A percentile compares a stretch with the other conserved stretches of the same genome.
Conservation (phyloP, 2,797 vertebrate species). For the Falco concolor region DNA sequence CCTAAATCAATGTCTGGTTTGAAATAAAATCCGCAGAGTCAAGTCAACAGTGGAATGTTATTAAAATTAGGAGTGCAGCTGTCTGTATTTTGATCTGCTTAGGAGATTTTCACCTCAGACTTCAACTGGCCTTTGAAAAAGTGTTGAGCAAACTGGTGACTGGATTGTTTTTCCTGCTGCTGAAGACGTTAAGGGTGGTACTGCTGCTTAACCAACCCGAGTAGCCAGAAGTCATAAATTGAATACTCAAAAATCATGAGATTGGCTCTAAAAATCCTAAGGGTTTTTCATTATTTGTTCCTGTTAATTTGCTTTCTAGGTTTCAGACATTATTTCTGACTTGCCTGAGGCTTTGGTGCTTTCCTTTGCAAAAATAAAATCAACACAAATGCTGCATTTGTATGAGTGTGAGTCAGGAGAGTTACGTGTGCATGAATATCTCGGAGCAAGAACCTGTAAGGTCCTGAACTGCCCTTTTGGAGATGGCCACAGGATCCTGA, state of each 20-base stretch:
- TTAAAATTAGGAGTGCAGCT: slow-evolving; percentile 27
- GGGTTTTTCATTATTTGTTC: background rate
- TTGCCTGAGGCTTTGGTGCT: background rate
- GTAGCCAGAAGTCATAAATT: background rate
- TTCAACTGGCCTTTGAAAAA: background rate
- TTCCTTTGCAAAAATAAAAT: background rate
- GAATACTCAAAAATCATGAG: background rate
- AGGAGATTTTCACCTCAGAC: background rate
- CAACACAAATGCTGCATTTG: background rate
- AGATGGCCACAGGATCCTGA: background rate
- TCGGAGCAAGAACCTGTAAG: background rate
- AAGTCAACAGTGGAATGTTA: background rate
- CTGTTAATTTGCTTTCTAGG: background rate
- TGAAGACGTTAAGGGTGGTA: background rate
- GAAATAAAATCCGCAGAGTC: slow-evolving; percentile 1
- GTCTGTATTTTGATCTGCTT: slow-evolving; percentile 24
- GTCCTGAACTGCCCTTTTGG: background rate
- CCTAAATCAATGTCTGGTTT: background rate
- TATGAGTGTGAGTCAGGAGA: background rate
- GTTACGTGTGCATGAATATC: accelerated
- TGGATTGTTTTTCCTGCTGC: background rate
- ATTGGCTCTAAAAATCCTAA: background rate
- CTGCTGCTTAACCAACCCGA: background rate
- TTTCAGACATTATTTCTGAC: background rate
- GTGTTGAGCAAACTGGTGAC: background rate